Evolutionary conservation across 37 sponge, comb jelly and placozoan species (phyloP).

Genomic region (Beroe ovata): DNA sequence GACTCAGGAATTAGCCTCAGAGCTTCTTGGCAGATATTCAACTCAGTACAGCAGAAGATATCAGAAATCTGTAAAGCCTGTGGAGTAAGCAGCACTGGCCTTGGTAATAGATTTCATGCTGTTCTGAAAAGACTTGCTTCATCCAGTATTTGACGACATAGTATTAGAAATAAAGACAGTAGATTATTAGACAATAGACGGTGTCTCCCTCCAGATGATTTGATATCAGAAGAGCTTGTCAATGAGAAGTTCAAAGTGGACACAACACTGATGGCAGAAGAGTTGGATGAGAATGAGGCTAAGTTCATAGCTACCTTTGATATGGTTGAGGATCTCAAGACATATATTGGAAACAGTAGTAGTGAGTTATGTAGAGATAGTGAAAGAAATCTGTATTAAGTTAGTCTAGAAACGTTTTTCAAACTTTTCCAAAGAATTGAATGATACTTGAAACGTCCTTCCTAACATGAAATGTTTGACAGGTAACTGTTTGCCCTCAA

Average conservation of each 20-base stretch:
- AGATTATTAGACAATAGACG: no score
- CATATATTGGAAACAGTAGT: not conserved
- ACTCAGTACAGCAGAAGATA: constrained; percentile 6
- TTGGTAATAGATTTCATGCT: constrained; percentile 8
- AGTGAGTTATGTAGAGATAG: no score
- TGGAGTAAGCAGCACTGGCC: not conserved
- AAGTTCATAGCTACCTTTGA: constrained; percentile 4
- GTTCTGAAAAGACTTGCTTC: no score
- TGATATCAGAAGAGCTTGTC: not conserved
- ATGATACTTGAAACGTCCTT: no score
- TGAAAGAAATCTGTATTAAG: no score
- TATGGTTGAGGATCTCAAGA: constrained; percentile 12
- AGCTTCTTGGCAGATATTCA: constrained; percentile 5
- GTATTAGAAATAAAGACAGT: no score
- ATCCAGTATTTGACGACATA: no score
- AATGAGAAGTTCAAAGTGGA: not conserved
- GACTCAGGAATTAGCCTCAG: constrained; percentile 28
- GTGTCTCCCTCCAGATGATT: not conserved
- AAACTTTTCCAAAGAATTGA: no score
- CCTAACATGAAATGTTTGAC: no score
- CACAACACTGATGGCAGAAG: not conserved
- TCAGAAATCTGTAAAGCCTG: not conserved
- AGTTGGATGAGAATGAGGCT: not conserved
- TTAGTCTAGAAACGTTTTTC: no score
- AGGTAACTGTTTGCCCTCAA: constrained; percentile 1